These are phyloP conservation scores for Drosophila busckii DNA, from an alignment of 1,140 invertebrate genomes.

Conservation along the genomic window DNA sequence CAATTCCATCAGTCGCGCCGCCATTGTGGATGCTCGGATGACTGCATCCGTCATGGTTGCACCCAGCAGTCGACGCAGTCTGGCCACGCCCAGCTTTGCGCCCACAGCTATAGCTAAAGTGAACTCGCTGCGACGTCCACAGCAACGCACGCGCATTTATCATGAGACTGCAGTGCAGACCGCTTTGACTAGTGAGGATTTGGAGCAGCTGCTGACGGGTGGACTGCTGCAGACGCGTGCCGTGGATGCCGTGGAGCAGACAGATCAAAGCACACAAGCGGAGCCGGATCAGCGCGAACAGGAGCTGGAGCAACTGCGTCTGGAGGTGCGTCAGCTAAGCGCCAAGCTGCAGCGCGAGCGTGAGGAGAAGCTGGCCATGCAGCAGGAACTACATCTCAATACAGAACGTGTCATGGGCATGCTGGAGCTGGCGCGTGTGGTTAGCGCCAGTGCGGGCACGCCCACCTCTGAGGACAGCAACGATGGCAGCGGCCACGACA, in stretches of 20 bases:
- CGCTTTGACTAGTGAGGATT: constrained; percentile 84
- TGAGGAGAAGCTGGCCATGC: constrained; percentile 84
- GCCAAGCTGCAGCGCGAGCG: constrained; percentile 81
- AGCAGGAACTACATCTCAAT: constrained; percentile 86
- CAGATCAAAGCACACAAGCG: constrained; percentile 83
- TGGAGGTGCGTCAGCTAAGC: constrained; percentile 80
- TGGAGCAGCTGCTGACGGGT: constrained; percentile 84
- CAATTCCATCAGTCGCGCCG: constrained; percentile 77
- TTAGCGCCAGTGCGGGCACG: constrained; percentile 63
- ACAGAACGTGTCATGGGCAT: constrained; percentile 86
- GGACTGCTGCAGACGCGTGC: constrained; percentile 78
- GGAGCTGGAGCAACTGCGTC: constrained; percentile 82
- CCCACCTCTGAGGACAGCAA: constrained; percentile 81
- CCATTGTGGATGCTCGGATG: constrained; percentile 63
- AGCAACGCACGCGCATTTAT: constrained; percentile 84
- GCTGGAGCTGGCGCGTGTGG: constrained; percentile 79
- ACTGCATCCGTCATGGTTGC: constrained; percentile 78
- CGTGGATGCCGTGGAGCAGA: constrained; percentile 79
- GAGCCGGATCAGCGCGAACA: constrained; percentile 81
- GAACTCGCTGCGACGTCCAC: constrained; percentile 49
- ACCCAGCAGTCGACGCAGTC: constrained; percentile 43
- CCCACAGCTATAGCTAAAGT: constrained; percentile 64
- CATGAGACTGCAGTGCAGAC: constrained; percentile 88
- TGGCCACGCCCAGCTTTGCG: no score
- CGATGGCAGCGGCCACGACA: constrained; percentile 82